Evolutionary conservation across 2,113 vertebrate genomes (phyloP), one percentile per base, ranked within the genome.

Genomic region (Trinectes maculatus): DNA sequence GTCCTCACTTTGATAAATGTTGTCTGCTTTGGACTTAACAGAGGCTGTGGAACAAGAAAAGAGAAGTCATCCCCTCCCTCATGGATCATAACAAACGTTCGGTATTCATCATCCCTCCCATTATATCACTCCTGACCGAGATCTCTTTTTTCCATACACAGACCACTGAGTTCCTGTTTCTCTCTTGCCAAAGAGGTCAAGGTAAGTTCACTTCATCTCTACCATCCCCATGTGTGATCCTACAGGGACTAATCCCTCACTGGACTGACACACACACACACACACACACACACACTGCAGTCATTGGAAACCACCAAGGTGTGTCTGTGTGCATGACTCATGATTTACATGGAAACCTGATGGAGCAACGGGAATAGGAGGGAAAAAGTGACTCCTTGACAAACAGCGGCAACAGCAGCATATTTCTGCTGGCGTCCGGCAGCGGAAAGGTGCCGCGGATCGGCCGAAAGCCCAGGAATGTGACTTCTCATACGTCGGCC

Each of bases 401-500:
- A 55, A 85, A 77, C 4, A 16, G 49, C 53, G 34, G 31, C 46
- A 63, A 36, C 44, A 11, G 44, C 33, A 22, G 34, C 37, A 0
- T 65, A 28, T 69, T 67, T 76, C 21, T 42, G 16, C 24, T 29
- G 26, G 71, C 44, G 77, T 44, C 3, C 3, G 47, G 39, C 26
- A 3, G 46, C 18, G 0, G 33, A 69, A 74, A 53, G 60, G 60
- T 76, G 82, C 54, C 37, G 54, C 6, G 42, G 83, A 81, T 83
- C 74, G 76, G 61, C 59, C 29, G 4, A 71, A 64, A 77, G 74
- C 71, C 66, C 34, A 73, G 59, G 72, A 89, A 85, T 79, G 88
- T 72, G 85, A 87, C 81, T 87, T 47, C 75, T 85, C 69, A 52
- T 58, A 75, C 64, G 55, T 40, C 58, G 57, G 55, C 74, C 5